phyloP scores from a whole-genome alignment of 2,113 vertebrate species.

The Tichodroma muraria region DNA sequence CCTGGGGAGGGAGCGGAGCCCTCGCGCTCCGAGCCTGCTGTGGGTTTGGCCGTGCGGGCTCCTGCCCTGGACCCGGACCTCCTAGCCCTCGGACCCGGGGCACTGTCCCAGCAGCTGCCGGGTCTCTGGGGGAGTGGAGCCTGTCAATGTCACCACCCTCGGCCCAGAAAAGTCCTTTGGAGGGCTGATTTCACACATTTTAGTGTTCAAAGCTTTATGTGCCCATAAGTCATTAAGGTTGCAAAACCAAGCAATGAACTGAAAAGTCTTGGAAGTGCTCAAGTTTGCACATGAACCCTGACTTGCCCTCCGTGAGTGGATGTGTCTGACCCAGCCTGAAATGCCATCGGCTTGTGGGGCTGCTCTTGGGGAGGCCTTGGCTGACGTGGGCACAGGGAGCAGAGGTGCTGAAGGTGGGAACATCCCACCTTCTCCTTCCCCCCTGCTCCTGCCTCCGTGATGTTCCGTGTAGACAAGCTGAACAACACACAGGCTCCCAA shows the following conservation, averaged over 20 bases:
- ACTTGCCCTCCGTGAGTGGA: accelerated
- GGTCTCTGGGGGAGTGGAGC: not conserved
- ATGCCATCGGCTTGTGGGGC: accelerated
- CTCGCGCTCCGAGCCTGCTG: not conserved
- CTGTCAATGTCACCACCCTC: not conserved
- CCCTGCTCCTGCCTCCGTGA: accelerated
- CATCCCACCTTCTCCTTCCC: accelerated
- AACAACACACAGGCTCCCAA: accelerated
- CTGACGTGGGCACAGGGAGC: accelerated
- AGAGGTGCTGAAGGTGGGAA: accelerated
- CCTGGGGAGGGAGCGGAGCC: not conserved
- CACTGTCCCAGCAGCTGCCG: not conserved
- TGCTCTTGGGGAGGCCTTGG: accelerated
- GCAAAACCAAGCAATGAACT: not conserved
- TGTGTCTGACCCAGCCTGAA: not conserved
- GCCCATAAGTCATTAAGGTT: accelerated
- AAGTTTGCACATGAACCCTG: accelerated
- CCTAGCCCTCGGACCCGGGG: accelerated
- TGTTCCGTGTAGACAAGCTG: accelerated
- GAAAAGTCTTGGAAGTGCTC: not conserved
- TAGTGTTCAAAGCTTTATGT: not conserved
- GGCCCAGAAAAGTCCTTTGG: not conserved
- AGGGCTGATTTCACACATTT: accelerated
- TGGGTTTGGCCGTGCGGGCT: accelerated
- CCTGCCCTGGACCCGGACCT: not conserved